phyloP scores from a whole-genome alignment of 2,797 vertebrate species.

The Delichon dasypus region DNA sequence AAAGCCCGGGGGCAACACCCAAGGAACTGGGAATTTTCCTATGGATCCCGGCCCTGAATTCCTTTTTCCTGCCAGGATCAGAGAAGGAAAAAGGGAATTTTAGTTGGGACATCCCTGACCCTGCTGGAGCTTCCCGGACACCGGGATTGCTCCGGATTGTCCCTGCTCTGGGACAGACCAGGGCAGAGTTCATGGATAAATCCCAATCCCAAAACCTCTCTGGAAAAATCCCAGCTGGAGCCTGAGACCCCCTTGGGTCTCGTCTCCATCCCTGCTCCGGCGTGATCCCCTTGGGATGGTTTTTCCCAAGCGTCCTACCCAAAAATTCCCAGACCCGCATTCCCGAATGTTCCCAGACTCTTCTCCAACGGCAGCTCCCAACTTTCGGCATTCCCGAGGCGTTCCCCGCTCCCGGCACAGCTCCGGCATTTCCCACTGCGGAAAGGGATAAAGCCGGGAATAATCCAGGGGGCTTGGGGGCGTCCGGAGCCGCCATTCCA shows the following conservation, averaged over 20 bases:
- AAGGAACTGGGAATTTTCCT: background rate
- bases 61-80: background rate
- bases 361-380: background rate
- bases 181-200: fast-evolving
- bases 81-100: background rate
- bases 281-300: fast-evolving
- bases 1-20: background rate
- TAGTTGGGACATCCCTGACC: background rate
- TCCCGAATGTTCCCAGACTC: background rate
- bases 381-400: background rate
- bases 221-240: fast-evolving
- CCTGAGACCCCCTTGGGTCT: background rate
- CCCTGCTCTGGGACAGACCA: fast-evolving
- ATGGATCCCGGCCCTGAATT: background rate
- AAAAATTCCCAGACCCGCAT: background rate
- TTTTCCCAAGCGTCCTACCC: background rate
- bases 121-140: background rate
- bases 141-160: background rate
- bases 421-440: fast-evolving
- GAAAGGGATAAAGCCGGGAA: background rate
- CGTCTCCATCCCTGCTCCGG: background rate
- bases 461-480: fast-evolving
- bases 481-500: fast-evolving
- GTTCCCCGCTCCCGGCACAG: background rate
- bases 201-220: background rate